Evolutionary conservation across 2,113 vertebrate genomes (phyloP).

Genomic region (Plestiodon gilberti): DNA sequence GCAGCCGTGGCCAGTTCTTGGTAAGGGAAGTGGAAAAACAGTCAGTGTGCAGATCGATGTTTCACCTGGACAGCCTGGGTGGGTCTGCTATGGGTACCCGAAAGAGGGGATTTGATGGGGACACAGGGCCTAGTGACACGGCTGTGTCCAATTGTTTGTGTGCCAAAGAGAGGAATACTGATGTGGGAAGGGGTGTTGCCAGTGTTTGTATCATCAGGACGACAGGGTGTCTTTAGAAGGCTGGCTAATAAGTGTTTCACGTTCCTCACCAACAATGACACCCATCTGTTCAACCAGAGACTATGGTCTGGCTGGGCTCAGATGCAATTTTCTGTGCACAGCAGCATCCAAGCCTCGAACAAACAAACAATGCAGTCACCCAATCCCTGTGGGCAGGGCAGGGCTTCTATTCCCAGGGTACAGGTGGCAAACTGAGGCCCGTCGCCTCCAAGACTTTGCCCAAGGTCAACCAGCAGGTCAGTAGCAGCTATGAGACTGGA

Average conservation of each 20-base stretch:
- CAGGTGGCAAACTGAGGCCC: not conserved
- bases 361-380: not conserved
- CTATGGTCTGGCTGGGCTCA: not conserved
- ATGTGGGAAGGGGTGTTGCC: not conserved
- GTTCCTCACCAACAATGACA: not conserved
- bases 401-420: not conserved
- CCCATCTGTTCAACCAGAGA: not conserved
- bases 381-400: not conserved
- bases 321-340: not conserved
- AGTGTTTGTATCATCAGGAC: not conserved
- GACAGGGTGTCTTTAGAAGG: not conserved
- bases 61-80: not conserved
- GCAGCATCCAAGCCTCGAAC: not conserved
- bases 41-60: no score
- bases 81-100: not conserved
- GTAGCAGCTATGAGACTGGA: not conserved
- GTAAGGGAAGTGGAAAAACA: not conserved
- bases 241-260: not conserved
- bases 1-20: not conserved
- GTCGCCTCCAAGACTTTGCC: not conserved
- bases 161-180: not conserved
- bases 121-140: not conserved
- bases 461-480: slow-evolving; percentile 32
- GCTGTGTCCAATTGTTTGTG: not conserved
- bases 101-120: not conserved